phyloP scores from a whole-genome alignment of 2,797 vertebrate genomes.

The Knipowitschia caucasica region DNA sequence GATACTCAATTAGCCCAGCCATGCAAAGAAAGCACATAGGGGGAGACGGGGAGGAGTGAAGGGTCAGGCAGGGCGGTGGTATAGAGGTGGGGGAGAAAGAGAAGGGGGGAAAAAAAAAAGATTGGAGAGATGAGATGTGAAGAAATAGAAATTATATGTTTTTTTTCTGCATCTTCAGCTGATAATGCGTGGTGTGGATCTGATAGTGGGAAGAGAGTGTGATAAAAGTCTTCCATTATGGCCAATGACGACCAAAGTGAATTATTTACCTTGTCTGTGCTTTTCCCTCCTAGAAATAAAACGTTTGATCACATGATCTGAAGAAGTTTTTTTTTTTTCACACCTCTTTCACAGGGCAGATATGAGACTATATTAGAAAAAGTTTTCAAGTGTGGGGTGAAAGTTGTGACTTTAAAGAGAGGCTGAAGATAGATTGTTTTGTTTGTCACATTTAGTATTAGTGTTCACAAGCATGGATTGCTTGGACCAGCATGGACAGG shows the following conservation, averaged over 20 bases:
- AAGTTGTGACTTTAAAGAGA: too few species aligned
- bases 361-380: too few species aligned
- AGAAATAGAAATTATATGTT: not conserved
- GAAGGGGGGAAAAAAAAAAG: conserved; percentile 19
- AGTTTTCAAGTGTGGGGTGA: too few species aligned
- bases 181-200: not conserved
- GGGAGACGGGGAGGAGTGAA: conserved; percentile 26
- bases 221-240: not conserved
- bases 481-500: too few species aligned
- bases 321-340: conserved; percentile 1
- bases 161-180: conserved; percentile 8
- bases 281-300: not conserved
- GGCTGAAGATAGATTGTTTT: too few species aligned
- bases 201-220: not conserved
- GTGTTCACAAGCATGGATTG: too few species aligned
- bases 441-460: too few species aligned
- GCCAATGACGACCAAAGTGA: not conserved
- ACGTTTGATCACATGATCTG: not conserved
- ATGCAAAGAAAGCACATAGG: conserved; percentile 79
- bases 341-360: too few species aligned
- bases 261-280: not conserved
- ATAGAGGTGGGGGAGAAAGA: not conserved
- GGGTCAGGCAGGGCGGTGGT: conserved; percentile 25
- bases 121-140: conserved; percentile 59
- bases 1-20: conserved; percentile 93